These are phyloP conservation scores for Nomada fucata DNA, from an alignment of 2,888 invertebrate genomes.

Conservation along the genomic window DNA sequence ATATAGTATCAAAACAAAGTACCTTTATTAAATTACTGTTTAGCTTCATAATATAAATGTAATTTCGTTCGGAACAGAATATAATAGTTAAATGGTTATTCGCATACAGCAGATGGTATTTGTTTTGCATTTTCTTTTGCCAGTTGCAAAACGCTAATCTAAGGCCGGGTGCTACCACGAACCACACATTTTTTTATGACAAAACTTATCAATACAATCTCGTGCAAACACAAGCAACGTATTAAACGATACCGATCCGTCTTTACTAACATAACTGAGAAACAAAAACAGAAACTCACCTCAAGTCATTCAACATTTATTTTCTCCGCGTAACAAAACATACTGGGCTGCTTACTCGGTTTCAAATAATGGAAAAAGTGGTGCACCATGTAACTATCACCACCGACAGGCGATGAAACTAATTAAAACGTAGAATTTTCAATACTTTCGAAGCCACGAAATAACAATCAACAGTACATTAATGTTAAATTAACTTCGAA, in stretches of 20 bases:
- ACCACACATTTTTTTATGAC: constrained; percentile 29
- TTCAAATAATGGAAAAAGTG: constrained; percentile 2
- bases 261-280: constrained; percentile 36
- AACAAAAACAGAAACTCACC: constrained; percentile 48
- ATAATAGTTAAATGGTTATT: constrained; percentile 52
- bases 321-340: constrained; percentile 21
- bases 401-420: not conserved
- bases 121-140: constrained; percentile 12
- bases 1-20: constrained; percentile 57
- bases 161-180: constrained; percentile 21
- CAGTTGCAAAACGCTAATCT: constrained; percentile 28
- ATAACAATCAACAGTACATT: not conserved
- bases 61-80: constrained; percentile 53
- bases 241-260: constrained; percentile 52
- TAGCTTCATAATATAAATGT: constrained; percentile 42
- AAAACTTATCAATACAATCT: constrained; percentile 42
- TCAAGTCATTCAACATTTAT: constrained; percentile 28
- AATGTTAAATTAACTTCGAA: not conserved
- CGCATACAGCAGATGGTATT: constrained; percentile 57
- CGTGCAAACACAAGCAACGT: constrained; percentile 48
- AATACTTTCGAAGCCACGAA: not conserved
- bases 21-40: constrained; percentile 51
- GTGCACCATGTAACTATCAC: not conserved
- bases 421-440: not conserved
- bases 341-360: constrained; percentile 4